Evolutionary conservation across 2,888 invertebrate genomes (phyloP), one percentile per base, ranked within the genome.

Genomic region (Latheticus oryzae): DNA sequence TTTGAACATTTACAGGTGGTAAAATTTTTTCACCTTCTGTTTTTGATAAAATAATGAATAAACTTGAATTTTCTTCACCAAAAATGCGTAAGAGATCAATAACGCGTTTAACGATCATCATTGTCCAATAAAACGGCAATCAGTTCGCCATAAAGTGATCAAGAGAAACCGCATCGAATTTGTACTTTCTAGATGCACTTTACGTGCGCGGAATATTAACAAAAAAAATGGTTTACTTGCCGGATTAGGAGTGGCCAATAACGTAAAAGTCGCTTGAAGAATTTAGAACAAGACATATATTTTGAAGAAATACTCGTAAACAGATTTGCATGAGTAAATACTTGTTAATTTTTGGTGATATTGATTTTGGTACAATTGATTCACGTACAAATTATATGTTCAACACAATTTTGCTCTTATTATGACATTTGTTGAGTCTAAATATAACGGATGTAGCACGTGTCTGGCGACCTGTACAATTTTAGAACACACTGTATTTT

Each of bases 241-340:
- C n/a, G n/a, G n/a, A n/a, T n/a, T n/a, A n/a, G n/a, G n/a, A n/a
- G n/a, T n/a, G n/a, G n/a, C n/a, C n/a, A n/a, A n/a, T n/a, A n/a
- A n/a, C n/a, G n/a, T n/a, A n/a, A n/a, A n/a, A n/a, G 21, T 21
- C 26, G 7, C 9, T 7, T 26, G 26, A 2, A 26, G 26, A 2
- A 26, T 8, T 7, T 2, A 9, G 26, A 3, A 9, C 7, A 26
- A 26, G 8, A n/a, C 13, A 13, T 11, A 12, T 30, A 30, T 30
- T 30, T 30, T 35, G 17, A 35, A 16, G 35, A 35, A 35, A 35
- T 35, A 35, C 17, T 35, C 35, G 17, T 35, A 17, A 7, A 11
- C 35, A 16, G 8, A 35, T 35, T 16, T 35, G 19, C 35, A 35
- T 35, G 26, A 7, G 5, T 35, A 35, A 35, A 35, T 35, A 35